Base-by-base conservation (phyloP, 2,888 invertebrate species). In the Lepetodrilus schrolli region DNA sequence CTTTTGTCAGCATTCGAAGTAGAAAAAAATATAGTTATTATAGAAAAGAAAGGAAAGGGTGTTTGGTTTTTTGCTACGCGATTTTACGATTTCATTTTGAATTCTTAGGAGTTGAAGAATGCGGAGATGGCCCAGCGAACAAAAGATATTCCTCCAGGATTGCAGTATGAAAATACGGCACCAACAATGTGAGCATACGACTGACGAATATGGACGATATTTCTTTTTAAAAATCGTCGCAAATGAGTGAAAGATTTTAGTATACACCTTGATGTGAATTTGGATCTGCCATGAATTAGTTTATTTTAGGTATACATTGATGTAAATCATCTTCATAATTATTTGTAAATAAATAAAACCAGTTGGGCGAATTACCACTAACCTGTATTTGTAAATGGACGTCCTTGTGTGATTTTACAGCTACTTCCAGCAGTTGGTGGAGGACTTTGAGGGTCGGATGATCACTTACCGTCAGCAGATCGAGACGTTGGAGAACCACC, bases 101-200 rank as follows among this genome's bases (percentile, higher is more conserved):
- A n/a, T 43, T 17, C 80, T 8, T 82, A 92, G 91, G 91, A 91
- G 78, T 91, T 95, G 73, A 94, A 94, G 86, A 93, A 94, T 84
- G 93, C 94, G 8, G 95, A 95, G 91, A 94, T 95, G 92, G 94
- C 95, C 0, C 95, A 95, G 84, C 92, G 94, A 79, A 95, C 95
- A 0, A 94, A 94, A 82, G 95, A 95, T 83, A 94, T 94, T 1
- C 94, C 95, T 0, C 92, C 93, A 0, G 94, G 94, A 0, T 90
- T 95, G 50, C 95, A 95, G 87, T 94, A 94, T 86, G 95, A 95
- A 87, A 95, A 95, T 85, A 93, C 92, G 34, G 93, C 94, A 1
- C 95, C 95, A 0, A 91, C 94, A 70, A 92, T 93, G 82, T 95
- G 80, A 81, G 89, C 84, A 5, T 51, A 58, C n/a, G n/a, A n/a